Base-by-base conservation (phyloP, 2,113 vertebrate species). In the Pterocles burchelli region DNA sequence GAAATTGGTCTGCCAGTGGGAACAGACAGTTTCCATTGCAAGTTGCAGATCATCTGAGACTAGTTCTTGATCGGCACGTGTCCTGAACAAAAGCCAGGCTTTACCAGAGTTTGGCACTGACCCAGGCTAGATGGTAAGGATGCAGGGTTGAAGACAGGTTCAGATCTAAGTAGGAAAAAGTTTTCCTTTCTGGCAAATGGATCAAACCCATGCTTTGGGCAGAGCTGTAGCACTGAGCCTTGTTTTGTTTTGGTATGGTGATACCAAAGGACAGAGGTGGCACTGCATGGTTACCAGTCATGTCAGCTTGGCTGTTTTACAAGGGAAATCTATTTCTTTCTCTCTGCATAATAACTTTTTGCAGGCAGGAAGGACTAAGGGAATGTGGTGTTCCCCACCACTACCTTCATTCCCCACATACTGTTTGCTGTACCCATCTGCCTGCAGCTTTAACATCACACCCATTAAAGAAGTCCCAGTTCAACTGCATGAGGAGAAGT, bases 381-480 rank as follows among this genome's bases (percentile, higher is more conserved):
- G 59, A 70, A 83, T 43, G 22, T 65, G 45, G 19, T 80, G 57
- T 63, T 94, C 80, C 68, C 63, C 48, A 68, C 45, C 3, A 3
- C 45, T 43, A 1, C 52, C 34, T 36, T 95, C 36, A 24, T 87
- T 81, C 79, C 70, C 31, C 29, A 45, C 33, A 20, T 63, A 36
- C 70, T 61, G 26, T 34, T 88, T 85, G 34, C 38, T 78, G 21
- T 55, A 81, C 48, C 43, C 81, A 45, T 93, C 95, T 95, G 88
- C 74, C 74, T 82, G 24, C 46, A 81, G 41, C 77, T 83, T 83
- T 90, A 85, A 77, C 92, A 75, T 82, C 55, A 33, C 0, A 0
- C 67, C 95, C 63, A 72, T 92, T 95, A 94, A 72, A 80, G 85
- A 88, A 93, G 54, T 55, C 61, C 43, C 90, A 81, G 70, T 94